A percentile compares a stretch with the other conserved stretches of the same genome.
These are phyloP conservation scores for Trachelus troglodyta DNA, from an alignment of 2,888 invertebrate species.

Conservation along the genomic window DNA sequence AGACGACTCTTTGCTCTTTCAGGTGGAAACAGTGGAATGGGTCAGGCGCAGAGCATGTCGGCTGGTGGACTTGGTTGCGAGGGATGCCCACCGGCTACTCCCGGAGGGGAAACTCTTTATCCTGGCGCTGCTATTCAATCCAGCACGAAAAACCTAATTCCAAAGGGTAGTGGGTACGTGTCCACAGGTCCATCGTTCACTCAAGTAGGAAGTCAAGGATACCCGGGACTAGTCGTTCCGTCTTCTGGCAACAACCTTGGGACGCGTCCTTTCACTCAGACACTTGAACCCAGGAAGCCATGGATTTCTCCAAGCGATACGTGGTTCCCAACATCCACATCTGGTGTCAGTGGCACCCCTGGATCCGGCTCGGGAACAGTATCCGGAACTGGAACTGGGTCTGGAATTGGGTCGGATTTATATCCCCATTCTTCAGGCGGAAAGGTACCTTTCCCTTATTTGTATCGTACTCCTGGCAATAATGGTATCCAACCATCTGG, in stretches of 20 bases:
- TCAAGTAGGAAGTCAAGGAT: background rate
- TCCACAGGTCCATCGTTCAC: background rate
- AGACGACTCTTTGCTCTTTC: conserved; percentile 40
- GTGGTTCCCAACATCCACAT: background rate
- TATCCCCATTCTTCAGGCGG: background rate
- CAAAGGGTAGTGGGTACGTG: background rate
- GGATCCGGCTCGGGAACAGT: background rate
- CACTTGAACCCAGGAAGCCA: background rate
- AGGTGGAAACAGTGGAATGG: conserved; percentile 88
- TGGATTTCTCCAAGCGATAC: background rate
- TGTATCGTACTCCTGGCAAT: conserved; percentile 10
- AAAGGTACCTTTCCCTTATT: background rate
- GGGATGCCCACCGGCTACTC: conserved; percentile 68
- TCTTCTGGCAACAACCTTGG: background rate
- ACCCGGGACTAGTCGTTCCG: background rate
- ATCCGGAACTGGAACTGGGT: background rate
- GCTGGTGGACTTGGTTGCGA: conserved; percentile 76
- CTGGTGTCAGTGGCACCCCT: background rate
- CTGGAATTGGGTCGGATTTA: background rate
- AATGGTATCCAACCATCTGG: conserved; percentile 8
- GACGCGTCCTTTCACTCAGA: background rate
- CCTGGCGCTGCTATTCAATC: conserved; percentile 6
- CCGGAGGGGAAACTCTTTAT: conserved; percentile 6
- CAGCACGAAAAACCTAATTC: background rate
- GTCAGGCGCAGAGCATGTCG: conserved; percentile 89